Base-by-base conservation (phyloP, 2,113 vertebrate genomes). In the Fregetta grallaria region DNA sequence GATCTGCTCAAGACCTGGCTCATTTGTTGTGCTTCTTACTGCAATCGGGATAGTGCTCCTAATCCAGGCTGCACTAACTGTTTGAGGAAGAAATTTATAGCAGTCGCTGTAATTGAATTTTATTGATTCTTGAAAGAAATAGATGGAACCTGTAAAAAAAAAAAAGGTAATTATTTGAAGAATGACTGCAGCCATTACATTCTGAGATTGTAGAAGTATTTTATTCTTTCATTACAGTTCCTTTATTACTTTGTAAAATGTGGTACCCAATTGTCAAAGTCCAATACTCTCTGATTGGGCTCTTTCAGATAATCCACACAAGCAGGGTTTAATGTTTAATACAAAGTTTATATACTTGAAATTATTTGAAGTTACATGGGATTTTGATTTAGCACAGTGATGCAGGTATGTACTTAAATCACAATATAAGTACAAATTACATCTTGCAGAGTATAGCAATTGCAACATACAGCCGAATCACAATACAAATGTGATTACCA, bases 81-180 rank as follows among this genome's bases (percentile, higher is more conserved):
- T 91, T 8, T 95, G 90, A 58, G 40, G 65, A 65, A 97, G 32
- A 19, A 13, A 79, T 18, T 90, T 79, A 36, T 59, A 81, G 25
- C 26, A 73, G 79, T 92, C 19, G 38, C 52, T 74, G 38, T 97
- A 97, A 85, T 96, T 73, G 71, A 82, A 90, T 87, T 83, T 19
- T 36, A 62, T 58, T 50, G 93, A 62, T 72, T 98, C 96, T 49
- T 90, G 95, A 97, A 97, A 98, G 92, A 99, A 95, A 96, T 97
- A 98, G 40, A 97, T 96, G 36, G 72, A 98, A 77, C 86, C 94
- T 98, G 75, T 22, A 50, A 86, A 52, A 72, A 86, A 62, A 38
- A 20, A 36, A 79, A 38, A 44, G 58, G 65, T 86, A 58, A 63
- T 61, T 7, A 66, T 91, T 89, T 94, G 44, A 90, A 55, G 49